These are phyloP conservation scores for Caenorhabditis angaria DNA, from an alignment of 2,888 invertebrate species.

Conservation along the genomic window DNA sequence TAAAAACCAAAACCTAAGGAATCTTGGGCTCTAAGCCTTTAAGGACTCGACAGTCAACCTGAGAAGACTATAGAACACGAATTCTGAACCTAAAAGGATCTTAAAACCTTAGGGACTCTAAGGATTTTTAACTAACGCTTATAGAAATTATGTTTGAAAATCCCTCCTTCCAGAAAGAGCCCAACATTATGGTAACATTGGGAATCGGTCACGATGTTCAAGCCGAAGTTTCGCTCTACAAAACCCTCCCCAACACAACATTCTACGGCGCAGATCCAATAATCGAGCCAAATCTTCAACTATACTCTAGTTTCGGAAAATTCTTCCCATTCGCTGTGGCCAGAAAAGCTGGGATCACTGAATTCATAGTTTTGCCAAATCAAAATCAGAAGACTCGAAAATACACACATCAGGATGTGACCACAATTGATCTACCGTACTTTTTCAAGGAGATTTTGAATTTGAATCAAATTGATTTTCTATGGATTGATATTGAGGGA, in stretches of 20 bases:
- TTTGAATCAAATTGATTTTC: slow-evolving; percentile 24
- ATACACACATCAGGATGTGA: slow-evolving; percentile 30
- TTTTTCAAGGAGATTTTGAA: slow-evolving; percentile 24
- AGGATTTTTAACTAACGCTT: too few species aligned
- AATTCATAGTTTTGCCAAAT: slow-evolving; percentile 25
- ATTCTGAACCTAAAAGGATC: too few species aligned
- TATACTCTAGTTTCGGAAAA: slow-evolving; percentile 33
- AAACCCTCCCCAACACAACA: background rate
- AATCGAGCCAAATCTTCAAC: slow-evolving; percentile 28
- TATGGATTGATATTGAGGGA: slow-evolving; percentile 43
- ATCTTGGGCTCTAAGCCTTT: too few species aligned
- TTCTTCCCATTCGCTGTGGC: slow-evolving; percentile 46
- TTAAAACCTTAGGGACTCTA: too few species aligned
- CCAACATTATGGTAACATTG: slow-evolving; percentile 1
- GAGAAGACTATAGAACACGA: too few species aligned
- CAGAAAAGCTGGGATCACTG: slow-evolving; percentile 13
- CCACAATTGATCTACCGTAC: slow-evolving; percentile 30
- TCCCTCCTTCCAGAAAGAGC: background rate
- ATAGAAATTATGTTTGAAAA: background rate
- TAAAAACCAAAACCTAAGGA: too few species aligned
- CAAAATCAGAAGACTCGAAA: slow-evolving; percentile 27
- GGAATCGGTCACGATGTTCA: slow-evolving; percentile 27
- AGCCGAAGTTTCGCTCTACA: slow-evolving; percentile 11
- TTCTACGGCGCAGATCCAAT: slow-evolving; percentile 48
- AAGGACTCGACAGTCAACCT: too few species aligned